phyloP scores from a whole-genome alignment of 2,113 vertebrate species.

The Mastomys coucha region DNA sequence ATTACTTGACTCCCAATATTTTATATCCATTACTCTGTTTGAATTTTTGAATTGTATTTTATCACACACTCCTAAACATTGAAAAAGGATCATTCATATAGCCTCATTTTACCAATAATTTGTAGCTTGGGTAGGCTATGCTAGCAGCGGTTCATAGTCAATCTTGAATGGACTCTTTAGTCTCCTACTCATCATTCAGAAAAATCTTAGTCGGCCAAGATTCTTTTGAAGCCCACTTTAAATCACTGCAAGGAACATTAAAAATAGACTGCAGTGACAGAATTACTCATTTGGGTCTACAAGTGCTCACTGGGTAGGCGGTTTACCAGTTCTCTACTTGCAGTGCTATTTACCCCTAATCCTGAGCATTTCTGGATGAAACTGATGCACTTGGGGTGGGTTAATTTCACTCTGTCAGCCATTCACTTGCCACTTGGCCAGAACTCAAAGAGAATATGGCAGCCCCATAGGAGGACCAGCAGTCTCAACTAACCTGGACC shows the following conservation, averaged over 20 bases:
- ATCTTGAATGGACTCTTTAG: neutral
- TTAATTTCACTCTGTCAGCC: neutral
- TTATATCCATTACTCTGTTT: neutral
- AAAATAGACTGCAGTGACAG: conserved; percentile 18
- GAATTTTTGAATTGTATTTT: neutral
- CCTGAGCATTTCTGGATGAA: neutral
- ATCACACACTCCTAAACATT: neutral
- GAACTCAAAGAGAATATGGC: neutral
- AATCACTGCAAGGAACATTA: neutral
- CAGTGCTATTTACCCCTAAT: neutral
- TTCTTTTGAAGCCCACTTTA: neutral
- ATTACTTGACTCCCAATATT: neutral
- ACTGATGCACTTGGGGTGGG: neutral
- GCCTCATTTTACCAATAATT: neutral
- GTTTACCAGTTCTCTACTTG: neutral
- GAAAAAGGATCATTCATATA: neutral
- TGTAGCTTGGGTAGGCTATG: neutral
- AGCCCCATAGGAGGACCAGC: too few species aligned
- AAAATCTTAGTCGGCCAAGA: neutral
- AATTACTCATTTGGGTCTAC: neutral
- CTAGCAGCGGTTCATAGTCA: neutral
- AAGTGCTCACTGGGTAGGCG: neutral
- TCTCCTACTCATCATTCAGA: neutral
- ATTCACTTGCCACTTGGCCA: neutral
- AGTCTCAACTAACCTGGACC: too few species aligned